A percentile compares a stretch with the other conserved stretches of the same genome.
These are phyloP conservation scores for Archaeoteleia sp. DNA, from an alignment of 2,888 invertebrate species.

Conservation along the genomic window DNA sequence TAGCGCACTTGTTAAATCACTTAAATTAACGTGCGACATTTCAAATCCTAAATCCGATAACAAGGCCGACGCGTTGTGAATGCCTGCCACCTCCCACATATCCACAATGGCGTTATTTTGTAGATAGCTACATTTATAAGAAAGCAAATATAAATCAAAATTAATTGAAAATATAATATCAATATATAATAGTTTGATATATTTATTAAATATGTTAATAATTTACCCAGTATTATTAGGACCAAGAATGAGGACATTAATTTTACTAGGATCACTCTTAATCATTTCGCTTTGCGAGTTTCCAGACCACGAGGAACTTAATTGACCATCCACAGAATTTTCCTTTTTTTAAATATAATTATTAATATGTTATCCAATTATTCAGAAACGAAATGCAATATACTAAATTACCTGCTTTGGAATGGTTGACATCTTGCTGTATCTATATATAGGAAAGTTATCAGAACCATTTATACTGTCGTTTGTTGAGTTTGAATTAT, in stretches of 20 bases:
- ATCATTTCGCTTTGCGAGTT: constrained; percentile 56
- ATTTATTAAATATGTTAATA: constrained; percentile 8
- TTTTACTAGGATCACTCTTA: constrained; percentile 60
- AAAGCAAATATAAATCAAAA: no score
- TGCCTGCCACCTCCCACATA: constrained; percentile 84
- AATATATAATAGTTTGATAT: constrained; percentile 38
- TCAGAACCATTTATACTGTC: constrained; percentile 78
- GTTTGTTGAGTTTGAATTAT: constrained; percentile 77
- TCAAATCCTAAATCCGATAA: constrained; percentile 83
- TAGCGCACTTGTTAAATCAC: constrained; percentile 81
- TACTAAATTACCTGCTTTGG: constrained; percentile 77
- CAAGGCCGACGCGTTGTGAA: constrained; percentile 80
- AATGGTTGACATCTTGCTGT: constrained; percentile 81
- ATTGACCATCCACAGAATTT: constrained; percentile 56
- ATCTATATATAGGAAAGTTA: constrained; percentile 80
- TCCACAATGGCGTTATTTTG: constrained; percentile 77
- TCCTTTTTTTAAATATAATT: constrained; percentile 22
- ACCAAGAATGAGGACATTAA: constrained; percentile 56
- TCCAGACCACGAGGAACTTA: constrained; percentile 60
- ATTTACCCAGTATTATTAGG: constrained; percentile 59
- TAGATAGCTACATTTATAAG: constrained; percentile 52
- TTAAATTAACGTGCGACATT: constrained; percentile 77
- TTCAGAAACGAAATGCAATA: constrained; percentile 2
- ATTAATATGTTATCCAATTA: background rate
- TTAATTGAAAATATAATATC: constrained; percentile 21